Base-by-base conservation (phyloP, 2,797 vertebrate species). In the Poecilia velifera region DNA sequence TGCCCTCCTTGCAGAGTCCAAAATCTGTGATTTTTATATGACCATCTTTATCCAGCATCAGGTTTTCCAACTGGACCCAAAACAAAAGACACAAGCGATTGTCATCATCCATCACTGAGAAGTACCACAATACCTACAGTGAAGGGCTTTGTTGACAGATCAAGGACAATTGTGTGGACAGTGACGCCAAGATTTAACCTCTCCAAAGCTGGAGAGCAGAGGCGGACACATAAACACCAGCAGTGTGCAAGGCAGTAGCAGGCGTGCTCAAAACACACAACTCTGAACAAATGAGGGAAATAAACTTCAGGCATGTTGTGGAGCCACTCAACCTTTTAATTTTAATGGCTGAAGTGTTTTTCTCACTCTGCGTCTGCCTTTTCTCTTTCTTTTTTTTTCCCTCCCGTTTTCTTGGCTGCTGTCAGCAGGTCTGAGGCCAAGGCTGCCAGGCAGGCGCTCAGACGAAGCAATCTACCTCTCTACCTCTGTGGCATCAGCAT, bases 1-100 rank as follows among this genome's bases (percentile, higher is more conserved):
- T 99, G 84, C 97, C 98, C 95, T 99, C 98, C 93, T 99, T 99
- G 95, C 98, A 99, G 88, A 99, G 97, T 89, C 98, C 98, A 84
- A 99, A 99, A 91, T 99, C 98, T 72, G 98, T 99, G 91, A 99
- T 99, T 95, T 99, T 99, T 94, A 99, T 97, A 89, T 99, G 98
- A 68, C 98, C 98, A 49, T 99, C 98, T 96, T 99, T 99, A 94
- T 99, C 98, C 91, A 99, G 96, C 98, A 99, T 99, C 90, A 99
- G 94, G 95, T 99, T 99, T 92, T 99, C 98, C 96, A 99, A 94
- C 98, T 99, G 95, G 43, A 88, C 73, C 47, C 43, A 36, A 79
- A 87, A 81, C n/a, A 74, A 76, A 80, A 82, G 16, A 59, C 3
- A 84, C 34, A 85, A 22, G 12, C 73, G 6, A 74, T 14, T 76